Conservation (phyloP, 2,113 vertebrate species). For the Tetrax tetrax region DNA sequence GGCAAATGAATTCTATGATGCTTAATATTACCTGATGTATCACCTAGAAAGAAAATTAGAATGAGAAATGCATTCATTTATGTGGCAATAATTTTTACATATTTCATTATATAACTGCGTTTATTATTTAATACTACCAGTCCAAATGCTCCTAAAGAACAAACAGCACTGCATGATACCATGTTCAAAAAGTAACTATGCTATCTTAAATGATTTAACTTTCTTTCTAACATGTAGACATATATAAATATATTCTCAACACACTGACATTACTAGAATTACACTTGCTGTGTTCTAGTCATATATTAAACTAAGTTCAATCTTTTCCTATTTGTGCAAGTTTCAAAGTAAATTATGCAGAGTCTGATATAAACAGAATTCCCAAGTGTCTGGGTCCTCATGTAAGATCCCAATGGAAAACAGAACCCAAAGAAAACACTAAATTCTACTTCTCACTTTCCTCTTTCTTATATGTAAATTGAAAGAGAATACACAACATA, state of each 20-base stretch:
- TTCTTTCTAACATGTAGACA: not conserved
- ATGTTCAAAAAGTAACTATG: not conserved
- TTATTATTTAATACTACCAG: not conserved
- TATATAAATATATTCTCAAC: not conserved
- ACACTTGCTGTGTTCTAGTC: not conserved
- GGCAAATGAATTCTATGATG: conserved; percentile 65
- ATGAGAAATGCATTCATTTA: not conserved
- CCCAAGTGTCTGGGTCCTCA: not conserved
- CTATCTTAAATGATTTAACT: not conserved
- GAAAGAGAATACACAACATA: conserved; percentile 10
- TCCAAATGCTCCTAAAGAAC: not conserved
- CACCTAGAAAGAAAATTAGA: conserved; percentile 62
- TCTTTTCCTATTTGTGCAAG: not conserved
- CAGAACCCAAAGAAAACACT: conserved; percentile 5
- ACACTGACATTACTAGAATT: not conserved
- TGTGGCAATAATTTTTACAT: not conserved
- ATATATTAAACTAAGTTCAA: not conserved
- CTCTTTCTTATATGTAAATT: not conserved
- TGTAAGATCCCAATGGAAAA: conserved; percentile 34
- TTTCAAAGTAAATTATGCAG: not conserved
- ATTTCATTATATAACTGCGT: not conserved
- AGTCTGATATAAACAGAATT: not conserved
- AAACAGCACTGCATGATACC: not conserved
- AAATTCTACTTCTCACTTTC: conserved; percentile 12
- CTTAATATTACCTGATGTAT: conserved; percentile 50